Conservation (phyloP, 2,797 vertebrate genomes). For the Discoglossus pictus region DNA sequence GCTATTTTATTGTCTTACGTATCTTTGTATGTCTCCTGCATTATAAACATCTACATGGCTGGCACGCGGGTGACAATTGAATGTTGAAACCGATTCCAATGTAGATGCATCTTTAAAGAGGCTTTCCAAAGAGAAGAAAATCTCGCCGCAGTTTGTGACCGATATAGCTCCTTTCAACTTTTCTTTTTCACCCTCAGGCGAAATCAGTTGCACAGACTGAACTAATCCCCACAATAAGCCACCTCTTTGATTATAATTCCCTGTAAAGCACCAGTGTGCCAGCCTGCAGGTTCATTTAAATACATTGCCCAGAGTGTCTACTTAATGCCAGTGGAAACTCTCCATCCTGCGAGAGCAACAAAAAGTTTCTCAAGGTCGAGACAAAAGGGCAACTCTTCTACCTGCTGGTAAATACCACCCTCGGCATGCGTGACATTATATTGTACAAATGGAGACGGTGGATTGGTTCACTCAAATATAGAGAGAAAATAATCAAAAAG, state of each 20-base stretch:
- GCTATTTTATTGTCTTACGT: too few species aligned
- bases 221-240: conserved; percentile 64
- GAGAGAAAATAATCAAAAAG: too few species aligned
- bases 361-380: conserved; percentile 50
- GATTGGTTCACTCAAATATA: too few species aligned
- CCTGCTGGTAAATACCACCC: not conserved
- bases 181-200: conserved; percentile 60
- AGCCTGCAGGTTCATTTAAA: conserved; percentile 60
- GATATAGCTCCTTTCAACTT: conserved; percentile 66
- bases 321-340: conserved; percentile 28
- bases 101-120: conserved; percentile 45
- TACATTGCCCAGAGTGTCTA: conserved; percentile 57
- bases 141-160: conserved; percentile 56
- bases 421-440: too few species aligned
- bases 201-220: conserved; percentile 63
- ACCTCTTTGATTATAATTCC: conserved; percentile 69
- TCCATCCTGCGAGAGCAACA: conserved; percentile 43
- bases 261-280: conserved; percentile 62
- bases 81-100: conserved; percentile 18
- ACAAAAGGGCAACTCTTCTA: not conserved
- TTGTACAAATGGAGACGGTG: too few species aligned
- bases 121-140: conserved; percentile 43
- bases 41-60: conserved; percentile 12
- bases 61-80: conserved; percentile 22
- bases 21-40: conserved; percentile 2